phyloP scores from a whole-genome alignment of 2,888 invertebrate species.

The Lissonota sp. region DNA sequence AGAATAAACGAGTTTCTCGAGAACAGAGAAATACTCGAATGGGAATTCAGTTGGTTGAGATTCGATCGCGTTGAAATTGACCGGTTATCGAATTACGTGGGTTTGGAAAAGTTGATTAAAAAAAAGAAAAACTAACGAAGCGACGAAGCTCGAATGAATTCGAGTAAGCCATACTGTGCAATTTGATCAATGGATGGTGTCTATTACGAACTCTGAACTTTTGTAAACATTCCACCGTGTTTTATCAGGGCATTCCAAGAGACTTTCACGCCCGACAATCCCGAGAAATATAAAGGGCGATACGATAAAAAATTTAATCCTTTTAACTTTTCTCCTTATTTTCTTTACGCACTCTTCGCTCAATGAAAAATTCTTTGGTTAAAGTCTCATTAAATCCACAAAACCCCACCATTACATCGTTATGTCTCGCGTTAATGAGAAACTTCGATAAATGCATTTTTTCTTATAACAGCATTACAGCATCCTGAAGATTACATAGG shows the following conservation, averaged over 20 bases:
- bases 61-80: slow-evolving; percentile 33
- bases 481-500: background rate
- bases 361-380: background rate
- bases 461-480: background rate
- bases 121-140: background rate
- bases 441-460: background rate
- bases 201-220: background rate
- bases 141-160: background rate
- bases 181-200: background rate
- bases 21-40: background rate
- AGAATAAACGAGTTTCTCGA: background rate
- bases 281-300: background rate
- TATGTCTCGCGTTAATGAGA: background rate
- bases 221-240: background rate
- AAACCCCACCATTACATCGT: too few relatives aligned
- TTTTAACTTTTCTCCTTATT: background rate
- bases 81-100: slow-evolving; percentile 7
- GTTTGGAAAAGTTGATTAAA: background rate
- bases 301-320: background rate
- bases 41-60: background rate
- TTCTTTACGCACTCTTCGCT: background rate
- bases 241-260: background rate
- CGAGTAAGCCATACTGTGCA: background rate
- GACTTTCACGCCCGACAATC: background rate
- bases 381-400: background rate